Conservation (phyloP, 2,888 invertebrate species). For the Chalcosyrphus nemorum region DNA sequence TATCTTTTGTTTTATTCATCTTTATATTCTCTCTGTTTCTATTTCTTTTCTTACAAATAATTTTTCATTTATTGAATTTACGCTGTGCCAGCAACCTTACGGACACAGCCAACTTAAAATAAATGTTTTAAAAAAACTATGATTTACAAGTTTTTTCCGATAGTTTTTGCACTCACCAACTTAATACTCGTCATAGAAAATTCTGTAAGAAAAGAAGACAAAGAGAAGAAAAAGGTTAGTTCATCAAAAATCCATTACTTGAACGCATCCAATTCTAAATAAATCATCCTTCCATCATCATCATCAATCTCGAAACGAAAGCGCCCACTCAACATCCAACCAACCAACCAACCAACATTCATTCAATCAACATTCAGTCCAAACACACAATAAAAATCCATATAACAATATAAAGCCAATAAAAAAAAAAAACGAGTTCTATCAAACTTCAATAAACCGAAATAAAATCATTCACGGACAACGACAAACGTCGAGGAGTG, state of each 20-base stretch:
- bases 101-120: too few species aligned
- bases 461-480: slow-evolving; percentile 67
- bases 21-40: too few species aligned
- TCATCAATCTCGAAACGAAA: slow-evolving; percentile 45
- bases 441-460: slow-evolving; percentile 65
- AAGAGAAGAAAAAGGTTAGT: slow-evolving; percentile 14
- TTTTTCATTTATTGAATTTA: too few species aligned
- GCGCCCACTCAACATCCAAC: slow-evolving; percentile 33
- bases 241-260: slow-evolving; percentile 60
- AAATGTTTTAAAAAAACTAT: too few species aligned
- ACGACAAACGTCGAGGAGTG: slow-evolving; percentile 8
- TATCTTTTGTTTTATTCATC: too few species aligned
- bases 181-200: slow-evolving; percentile 67
- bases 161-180: slow-evolving; percentile 49
- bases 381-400: slow-evolving; percentile 29
- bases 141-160: not conserved
- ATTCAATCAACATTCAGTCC: slow-evolving; percentile 32
- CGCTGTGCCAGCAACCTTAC: too few species aligned
- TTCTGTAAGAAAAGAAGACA: slow-evolving; percentile 49
- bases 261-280: not conserved
- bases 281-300: slow-evolving; percentile 34
- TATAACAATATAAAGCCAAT: slow-evolving; percentile 48
- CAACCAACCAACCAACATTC: slow-evolving; percentile 12
- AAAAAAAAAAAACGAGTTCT: slow-evolving; percentile 61
- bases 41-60: too few species aligned